Base-by-base conservation (phyloP, 1,140 invertebrate genomes). In the Meteorus sp. region DNA sequence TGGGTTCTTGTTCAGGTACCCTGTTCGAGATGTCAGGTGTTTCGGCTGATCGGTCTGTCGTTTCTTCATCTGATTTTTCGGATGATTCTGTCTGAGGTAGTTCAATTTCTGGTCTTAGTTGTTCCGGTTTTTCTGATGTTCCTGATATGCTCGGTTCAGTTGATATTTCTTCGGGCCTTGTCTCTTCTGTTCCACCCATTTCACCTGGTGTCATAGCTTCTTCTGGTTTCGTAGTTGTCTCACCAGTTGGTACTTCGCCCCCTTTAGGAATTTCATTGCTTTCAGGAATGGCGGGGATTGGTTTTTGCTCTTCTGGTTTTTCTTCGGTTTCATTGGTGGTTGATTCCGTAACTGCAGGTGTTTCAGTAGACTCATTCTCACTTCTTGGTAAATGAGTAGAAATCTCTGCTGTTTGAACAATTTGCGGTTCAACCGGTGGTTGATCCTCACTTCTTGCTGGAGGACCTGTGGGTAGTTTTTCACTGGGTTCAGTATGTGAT, bases 301-400 rank as follows among this genome's bases (percentile, higher is more conserved):
- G 29, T 35, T 63, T 60, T 52, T 59, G 47, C 22, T 62, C 62
- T 64, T 70, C 66, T 58, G 56, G 17, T 56, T 52, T 20, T 43
- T 66, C 59, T 57, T 60, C 39, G 17, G 20, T 57, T 23, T 43
- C 48, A 51, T 50, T 13, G 31, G 52, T 37, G 43, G 50, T 56
- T 4, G 1, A n/a, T 9, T 35, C 54, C 19, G 39, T 19, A n/a
- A 13, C 19, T n/a, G 9, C 20, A 0, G 33, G 8, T 5, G 50
- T 47, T 37, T 48, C 51, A 50, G 39, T 58, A 8, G 58, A 19
- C 47, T 62, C n/a, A n/a, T n/a, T n/a, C n/a, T n/a, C n/a, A n/a
- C 25, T 39, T 56, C 43, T 37, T 43, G 53, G 8, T 23, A 11
- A 35, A 56, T 53, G 20, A 50, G 22, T 27, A 5, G 39, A 19